Evolutionary conservation across 2,888 invertebrate species (phyloP), one percentile per base, ranked within the genome.

Genomic region (Terebella lapidaria): DNA sequence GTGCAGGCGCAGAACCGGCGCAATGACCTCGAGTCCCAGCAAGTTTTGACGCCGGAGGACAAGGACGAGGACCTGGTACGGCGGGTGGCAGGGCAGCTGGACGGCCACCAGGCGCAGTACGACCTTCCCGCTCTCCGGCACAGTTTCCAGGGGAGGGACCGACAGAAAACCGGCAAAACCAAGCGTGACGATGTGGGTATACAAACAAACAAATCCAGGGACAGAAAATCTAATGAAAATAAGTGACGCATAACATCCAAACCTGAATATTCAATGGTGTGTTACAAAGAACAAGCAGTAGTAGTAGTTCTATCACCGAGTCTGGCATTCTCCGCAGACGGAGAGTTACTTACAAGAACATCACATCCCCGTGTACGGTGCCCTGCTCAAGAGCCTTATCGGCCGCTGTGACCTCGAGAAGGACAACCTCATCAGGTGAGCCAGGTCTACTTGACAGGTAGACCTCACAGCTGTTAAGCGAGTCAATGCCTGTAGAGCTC

Each of bases 281-380:
- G n/a, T n/a, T n/a, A n/a, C n/a, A n/a, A n/a, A n/a, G n/a, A n/a
- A n/a, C n/a, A n/a, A n/a, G n/a, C n/a, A n/a, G n/a, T n/a, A n/a
- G n/a, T n/a, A n/a, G n/a, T n/a, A n/a, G n/a, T n/a, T n/a, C n/a
- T n/a, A n/a, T n/a, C n/a, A n/a, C n/a, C n/a, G n/a, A n/a, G n/a
- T n/a, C n/a, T n/a, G n/a, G n/a, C n/a, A n/a, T n/a, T n/a, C n/a
- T n/a, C n/a, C n/a, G n/a, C n/a, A 35, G 42, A n/a, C n/a, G n/a
- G 42, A 35, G n/a, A 15, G 10, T n/a, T 35, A 35, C n/a, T 35
- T 35, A n/a, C 10, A 10, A 35, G 42, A 35, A n/a, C 42, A 22
- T 49, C 69, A 72, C 27, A 67, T 74, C n/a, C 76, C 78, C 0
- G 61, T 78, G 18, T 78, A 76, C 61, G 78, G 78, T 10, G 72